Conservation (phyloP, 2,888 invertebrate species). For the Heliconius hortense region DNA sequence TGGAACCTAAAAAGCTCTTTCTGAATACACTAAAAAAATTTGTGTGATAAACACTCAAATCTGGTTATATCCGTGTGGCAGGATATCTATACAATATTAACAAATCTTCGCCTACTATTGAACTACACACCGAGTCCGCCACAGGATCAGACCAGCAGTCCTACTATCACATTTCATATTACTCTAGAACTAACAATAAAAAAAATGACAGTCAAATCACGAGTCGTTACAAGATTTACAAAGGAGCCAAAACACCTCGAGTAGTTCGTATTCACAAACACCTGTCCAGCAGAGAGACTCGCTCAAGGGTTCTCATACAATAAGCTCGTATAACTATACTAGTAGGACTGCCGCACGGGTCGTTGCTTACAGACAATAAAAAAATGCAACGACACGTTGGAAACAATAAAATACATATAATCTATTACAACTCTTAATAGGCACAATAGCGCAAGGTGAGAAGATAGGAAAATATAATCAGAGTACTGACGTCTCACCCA, state of each 20-base stretch:
- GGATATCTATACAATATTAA: constrained; percentile 47
- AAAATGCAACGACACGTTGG: constrained; percentile 61
- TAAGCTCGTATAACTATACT: constrained; percentile 41
- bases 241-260: constrained; percentile 47
- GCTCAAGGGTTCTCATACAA: constrained; percentile 37
- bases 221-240: constrained; percentile 50
- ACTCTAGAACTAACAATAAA: constrained; percentile 61
- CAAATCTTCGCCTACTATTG: constrained; percentile 43
- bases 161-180: constrained; percentile 69
- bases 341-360: constrained; percentile 66
- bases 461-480: constrained; percentile 72
- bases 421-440: constrained; percentile 69
- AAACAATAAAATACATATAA: constrained; percentile 60
- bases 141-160: constrained; percentile 61
- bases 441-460: constrained; percentile 70
- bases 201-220: constrained; percentile 69
- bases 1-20: constrained; percentile 57
- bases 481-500: constrained; percentile 55
- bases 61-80: constrained; percentile 52
- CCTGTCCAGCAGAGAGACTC: constrained; percentile 57
- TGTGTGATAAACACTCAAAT: constrained; percentile 56
- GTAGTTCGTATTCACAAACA: constrained; percentile 41
- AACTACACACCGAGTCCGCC: constrained; percentile 53
- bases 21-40: constrained; percentile 57
- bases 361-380: constrained; percentile 60